Base-by-base conservation (phyloP, 2,888 invertebrate genomes). In the Salticus scenicus region DNA sequence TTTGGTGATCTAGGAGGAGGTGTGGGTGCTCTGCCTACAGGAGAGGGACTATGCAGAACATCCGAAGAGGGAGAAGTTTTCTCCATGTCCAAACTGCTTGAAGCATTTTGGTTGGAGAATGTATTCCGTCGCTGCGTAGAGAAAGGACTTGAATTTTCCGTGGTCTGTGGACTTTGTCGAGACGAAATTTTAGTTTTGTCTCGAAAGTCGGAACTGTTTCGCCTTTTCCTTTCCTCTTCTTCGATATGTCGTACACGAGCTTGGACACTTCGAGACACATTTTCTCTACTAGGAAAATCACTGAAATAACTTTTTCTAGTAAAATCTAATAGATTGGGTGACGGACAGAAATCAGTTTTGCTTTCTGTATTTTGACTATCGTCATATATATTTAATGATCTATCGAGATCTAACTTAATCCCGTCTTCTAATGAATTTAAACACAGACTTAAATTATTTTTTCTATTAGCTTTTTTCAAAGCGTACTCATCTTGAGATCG, bases 1-100 rank as follows among this genome's bases (percentile, higher is more conserved):
- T 87, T 78, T 20, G 87, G 81, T 1, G 81, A 81, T n/a, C 87
- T 30, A 24, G 87, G 87, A 14, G 87, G 87, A 0, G 87, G 87
- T 12, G 82, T 82, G 14, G 87, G 87, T 1, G 87, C 81, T 41
- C 72, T 75, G 17, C 71, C 73, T 30, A 72, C 66, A 5, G 79
- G 86, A 0, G 80, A 80, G 1, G 75, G 27, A 30, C 80, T 70
- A 1, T 30, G 24, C 7, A 69, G 30, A 31, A 69, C 28, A 28
- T 78, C 78, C 2, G 66, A 24, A 24, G 30, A 31, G 0, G 47
- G 20, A 8, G 63, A 24, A 33, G 24, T 73, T 8, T 33, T 47
- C 37, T 72, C 72, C 27, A 17, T 51, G 17, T 64, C 17, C 20
- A 20, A 42, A 30, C 33, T 64, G 4, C 20, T 27, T n/a, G 20